A percentile compares a stretch with the other conserved stretches of the same genome.
These are phyloP conservation scores for Trimorus sp. DNA, from an alignment of 2,888 invertebrate genomes.

Conservation along the genomic window DNA sequence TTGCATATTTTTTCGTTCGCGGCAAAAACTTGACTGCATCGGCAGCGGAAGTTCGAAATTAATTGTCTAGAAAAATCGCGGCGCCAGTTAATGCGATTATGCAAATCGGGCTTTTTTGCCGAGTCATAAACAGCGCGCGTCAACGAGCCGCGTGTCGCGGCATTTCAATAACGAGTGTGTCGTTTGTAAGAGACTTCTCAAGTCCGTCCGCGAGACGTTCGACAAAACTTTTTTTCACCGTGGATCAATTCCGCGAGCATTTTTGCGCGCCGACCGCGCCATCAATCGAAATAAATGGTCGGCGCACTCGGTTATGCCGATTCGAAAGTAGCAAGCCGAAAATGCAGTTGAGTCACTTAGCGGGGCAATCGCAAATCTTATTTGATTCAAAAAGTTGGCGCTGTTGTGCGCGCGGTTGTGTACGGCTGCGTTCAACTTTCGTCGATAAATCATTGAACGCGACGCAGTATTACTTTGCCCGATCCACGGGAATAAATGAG, in stretches of 20 bases:
- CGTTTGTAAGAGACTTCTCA: too few species aligned
- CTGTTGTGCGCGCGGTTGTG: neutral
- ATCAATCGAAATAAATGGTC: too few species aligned
- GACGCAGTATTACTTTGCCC: constrained; percentile 28
- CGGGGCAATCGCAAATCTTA: constrained; percentile 27
- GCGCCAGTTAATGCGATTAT: constrained; percentile 48
- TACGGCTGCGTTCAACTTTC: constrained; percentile 24
- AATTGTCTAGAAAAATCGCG: constrained; percentile 57
- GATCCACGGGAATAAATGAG: constrained; percentile 37
- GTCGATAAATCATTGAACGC: constrained; percentile 34
- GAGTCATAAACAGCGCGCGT: constrained; percentile 30
- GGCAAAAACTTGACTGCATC: constrained; percentile 43
- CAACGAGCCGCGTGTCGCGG: neutral
- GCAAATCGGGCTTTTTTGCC: constrained; percentile 26
- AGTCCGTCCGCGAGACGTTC: too few species aligned
- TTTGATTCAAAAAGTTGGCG: constrained; percentile 35
- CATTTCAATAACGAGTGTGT: too few species aligned
- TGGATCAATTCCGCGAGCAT: too few species aligned
- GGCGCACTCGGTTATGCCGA: too few species aligned
- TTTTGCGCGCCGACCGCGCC: too few species aligned
- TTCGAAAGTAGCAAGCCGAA: neutral
- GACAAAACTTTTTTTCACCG: too few species aligned
- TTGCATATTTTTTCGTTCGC: constrained; percentile 53
- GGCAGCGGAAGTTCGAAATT: constrained; percentile 52
- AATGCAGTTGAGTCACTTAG: constrained; percentile 36